phyloP scores from a whole-genome alignment of 2,797 vertebrate genomes.

The Chaunax sp. region DNA sequence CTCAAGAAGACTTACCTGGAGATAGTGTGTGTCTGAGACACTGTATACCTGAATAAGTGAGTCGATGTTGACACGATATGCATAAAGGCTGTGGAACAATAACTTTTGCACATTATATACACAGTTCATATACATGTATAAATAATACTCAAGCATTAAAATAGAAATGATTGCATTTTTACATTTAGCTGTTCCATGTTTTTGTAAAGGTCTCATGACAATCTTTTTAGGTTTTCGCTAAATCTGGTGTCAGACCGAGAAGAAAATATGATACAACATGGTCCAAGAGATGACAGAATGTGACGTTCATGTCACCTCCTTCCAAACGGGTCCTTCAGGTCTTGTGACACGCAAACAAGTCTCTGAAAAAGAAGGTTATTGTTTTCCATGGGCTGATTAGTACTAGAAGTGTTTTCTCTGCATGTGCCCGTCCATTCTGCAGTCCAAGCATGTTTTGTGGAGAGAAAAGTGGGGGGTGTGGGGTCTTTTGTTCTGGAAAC shows the following conservation, averaged over 20 bases:
- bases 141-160: slow-evolving; percentile 76
- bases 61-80: slow-evolving; percentile 36
- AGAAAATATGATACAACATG: slow-evolving; percentile 70
- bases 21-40: slow-evolving; percentile 50
- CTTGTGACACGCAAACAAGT: slow-evolving; percentile 58
- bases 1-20: slow-evolving; percentile 60
- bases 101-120: slow-evolving; percentile 81
- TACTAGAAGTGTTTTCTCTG: slow-evolving; percentile 63
- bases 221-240: slow-evolving; percentile 5
- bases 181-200: slow-evolving; percentile 47
- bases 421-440: slow-evolving; percentile 59
- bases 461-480: slow-evolving; percentile 10
- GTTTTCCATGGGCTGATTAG: slow-evolving; percentile 59
- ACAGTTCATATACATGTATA: slow-evolving; percentile 80
- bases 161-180: slow-evolving; percentile 45
- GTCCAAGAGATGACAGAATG: slow-evolving; percentile 54
- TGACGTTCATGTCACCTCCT: slow-evolving; percentile 47
- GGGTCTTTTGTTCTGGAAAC: slow-evolving; percentile 21
- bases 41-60: slow-evolving; percentile 71
- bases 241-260: slow-evolving; percentile 50
- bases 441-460: slow-evolving; percentile 73
- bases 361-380: slow-evolving; percentile 63
- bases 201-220: slow-evolving; percentile 49
- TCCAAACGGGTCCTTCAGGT: slow-evolving; percentile 45
- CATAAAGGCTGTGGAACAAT: slow-evolving; percentile 52